Percentiles rank a stretch among this genome's conserved stretches.
phyloP scores from a whole-genome alignment of 2,888 invertebrate genomes.

The Pollenia griseotomentosa region DNA sequence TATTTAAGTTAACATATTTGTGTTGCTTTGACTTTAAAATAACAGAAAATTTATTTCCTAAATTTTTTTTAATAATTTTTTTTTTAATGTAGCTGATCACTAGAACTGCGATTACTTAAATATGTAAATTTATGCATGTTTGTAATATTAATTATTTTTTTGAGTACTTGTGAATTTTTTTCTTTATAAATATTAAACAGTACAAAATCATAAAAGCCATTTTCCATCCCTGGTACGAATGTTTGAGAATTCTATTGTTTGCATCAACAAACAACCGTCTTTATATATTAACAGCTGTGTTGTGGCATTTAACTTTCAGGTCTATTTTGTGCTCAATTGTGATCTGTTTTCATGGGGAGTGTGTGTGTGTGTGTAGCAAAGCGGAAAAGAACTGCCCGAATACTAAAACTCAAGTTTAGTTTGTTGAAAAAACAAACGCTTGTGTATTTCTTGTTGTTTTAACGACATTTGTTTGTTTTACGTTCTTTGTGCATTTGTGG shows the following conservation, averaged over 20 bases:
- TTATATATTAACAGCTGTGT: slow-evolving; percentile 57
- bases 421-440: slow-evolving; percentile 29
- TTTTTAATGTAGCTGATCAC: no score
- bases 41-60: no score
- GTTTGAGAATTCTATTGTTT: slow-evolving; percentile 41
- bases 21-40: no score
- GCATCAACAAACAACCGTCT: slow-evolving; percentile 19
- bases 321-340: neutral
- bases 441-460: slow-evolving; percentile 41
- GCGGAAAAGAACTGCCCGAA: slow-evolving; percentile 25
- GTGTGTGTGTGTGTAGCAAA: slow-evolving; percentile 16
- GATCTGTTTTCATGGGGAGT: neutral
- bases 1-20: no score
- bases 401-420: slow-evolving; percentile 26
- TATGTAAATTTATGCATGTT: no score
- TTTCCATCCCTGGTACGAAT: neutral
- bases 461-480: slow-evolving; percentile 48
- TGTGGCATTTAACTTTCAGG: slow-evolving; percentile 43
- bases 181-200: no score
- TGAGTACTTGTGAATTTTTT: no score
- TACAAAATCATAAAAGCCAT: no score
- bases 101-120: no score
- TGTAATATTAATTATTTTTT: no score
- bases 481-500: slow-evolving; percentile 28
- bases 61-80: no score